A percentile compares a stretch with the other conserved stretches of the same genome.
Conservation (phyloP, 2,113 vertebrate genomes). For the Corythoichthys intestinalis region DNA sequence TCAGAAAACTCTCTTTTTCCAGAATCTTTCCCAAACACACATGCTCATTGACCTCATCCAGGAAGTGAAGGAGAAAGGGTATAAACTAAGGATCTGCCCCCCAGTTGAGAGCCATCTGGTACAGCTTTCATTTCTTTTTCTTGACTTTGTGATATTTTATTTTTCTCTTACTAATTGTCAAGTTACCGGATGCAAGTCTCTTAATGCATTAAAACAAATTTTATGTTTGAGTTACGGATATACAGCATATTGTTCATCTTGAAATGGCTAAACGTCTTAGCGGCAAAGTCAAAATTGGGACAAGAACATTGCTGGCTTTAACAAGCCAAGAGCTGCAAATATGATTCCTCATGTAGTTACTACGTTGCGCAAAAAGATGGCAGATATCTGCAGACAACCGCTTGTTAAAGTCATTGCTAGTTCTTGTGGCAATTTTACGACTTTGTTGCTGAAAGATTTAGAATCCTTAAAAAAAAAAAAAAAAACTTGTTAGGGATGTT, state of each 20-base stretch:
- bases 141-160: background rate
- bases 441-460: no score
- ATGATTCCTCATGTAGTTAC: no score
- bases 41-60: constrained; percentile 88
- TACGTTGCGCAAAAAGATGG: no score
- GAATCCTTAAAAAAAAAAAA: no score
- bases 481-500: no score
- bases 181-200: background rate
- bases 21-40: constrained; percentile 95
- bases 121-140: constrained; percentile 25
- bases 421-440: no score
- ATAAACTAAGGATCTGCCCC: constrained; percentile 87
- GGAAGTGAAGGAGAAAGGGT: constrained; percentile 90
- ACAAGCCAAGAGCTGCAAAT: no score
- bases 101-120: constrained; percentile 81
- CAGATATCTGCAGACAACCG: no score
- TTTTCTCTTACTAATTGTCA: background rate
- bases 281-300: no score
- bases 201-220: background rate
- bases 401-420: no score
- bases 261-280: background rate
- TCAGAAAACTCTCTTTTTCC: constrained; percentile 26
- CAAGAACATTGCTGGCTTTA: no score
- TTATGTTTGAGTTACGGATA: background rate
- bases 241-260: background rate